phyloP scores from a whole-genome alignment of 2,797 vertebrate species.

The Ceyx erithaca region DNA sequence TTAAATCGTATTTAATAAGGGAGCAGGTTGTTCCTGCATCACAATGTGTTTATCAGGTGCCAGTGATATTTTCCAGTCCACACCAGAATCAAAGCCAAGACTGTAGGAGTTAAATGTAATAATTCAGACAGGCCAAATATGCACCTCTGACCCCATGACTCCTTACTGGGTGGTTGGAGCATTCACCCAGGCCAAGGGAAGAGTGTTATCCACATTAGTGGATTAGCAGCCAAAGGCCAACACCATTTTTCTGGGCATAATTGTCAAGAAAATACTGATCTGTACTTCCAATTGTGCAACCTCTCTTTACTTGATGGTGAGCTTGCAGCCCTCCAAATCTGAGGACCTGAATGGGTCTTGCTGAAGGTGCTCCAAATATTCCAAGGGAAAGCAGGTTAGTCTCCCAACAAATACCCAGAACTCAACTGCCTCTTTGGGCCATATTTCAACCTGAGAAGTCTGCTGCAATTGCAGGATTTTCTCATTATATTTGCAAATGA shows the following conservation, averaged over 20 bases:
- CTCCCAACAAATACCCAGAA: not conserved
- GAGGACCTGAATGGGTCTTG: not conserved
- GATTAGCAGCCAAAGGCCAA: not conserved
- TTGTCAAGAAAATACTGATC: not conserved
- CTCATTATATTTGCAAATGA: not conserved
- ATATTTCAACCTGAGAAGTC: not conserved
- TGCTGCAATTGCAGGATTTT: not conserved
- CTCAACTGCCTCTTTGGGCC: not conserved
- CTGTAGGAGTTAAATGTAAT: not conserved
- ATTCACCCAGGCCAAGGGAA: not conserved
- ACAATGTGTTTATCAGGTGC: not conserved
- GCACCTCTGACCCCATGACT: not conserved
- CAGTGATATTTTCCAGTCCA: not conserved
- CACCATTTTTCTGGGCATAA: not conserved
- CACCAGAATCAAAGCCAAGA: not conserved
- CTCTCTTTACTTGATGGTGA: not conserved
- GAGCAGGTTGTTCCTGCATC: not conserved
- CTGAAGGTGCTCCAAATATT: not conserved
- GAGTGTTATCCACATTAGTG: not conserved
- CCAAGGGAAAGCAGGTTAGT: not conserved
- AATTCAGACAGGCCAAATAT: not conserved
- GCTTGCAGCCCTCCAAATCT: not conserved
- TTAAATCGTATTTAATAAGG: not conserved
- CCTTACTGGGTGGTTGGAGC: not conserved
- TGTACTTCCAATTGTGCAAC: not conserved